These are phyloP conservation scores for Hormaphis cornu DNA, from an alignment of 1,140 invertebrate species.

Conservation along the genomic window DNA sequence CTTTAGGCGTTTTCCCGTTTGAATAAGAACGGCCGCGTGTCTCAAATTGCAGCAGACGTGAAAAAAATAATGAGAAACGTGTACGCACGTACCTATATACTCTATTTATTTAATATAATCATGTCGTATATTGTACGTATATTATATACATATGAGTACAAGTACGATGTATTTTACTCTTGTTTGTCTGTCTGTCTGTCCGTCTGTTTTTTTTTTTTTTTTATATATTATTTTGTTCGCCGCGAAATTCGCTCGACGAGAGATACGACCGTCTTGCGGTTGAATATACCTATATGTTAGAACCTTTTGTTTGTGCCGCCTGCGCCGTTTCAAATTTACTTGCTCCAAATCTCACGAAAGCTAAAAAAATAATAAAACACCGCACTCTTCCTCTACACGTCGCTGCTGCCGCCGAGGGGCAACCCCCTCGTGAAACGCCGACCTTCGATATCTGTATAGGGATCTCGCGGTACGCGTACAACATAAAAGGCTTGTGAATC, in stretches of 20 bases:
- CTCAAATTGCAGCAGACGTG: too few species aligned
- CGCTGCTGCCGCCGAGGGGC: not conserved
- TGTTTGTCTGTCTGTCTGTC: too few species aligned
- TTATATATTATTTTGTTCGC: not conserved
- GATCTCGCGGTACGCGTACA: too few species aligned
- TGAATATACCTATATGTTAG: too few species aligned
- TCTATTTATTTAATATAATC: too few species aligned
- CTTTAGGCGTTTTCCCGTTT: too few species aligned
- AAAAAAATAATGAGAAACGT: too few species aligned
- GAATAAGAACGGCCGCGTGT: too few species aligned
- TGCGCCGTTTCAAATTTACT: not conserved
- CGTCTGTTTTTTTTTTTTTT: not conserved
- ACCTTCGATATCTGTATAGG: constrained; percentile 10
- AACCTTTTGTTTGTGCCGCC: not conserved
- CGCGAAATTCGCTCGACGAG: not conserved
- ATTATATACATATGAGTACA: not conserved
- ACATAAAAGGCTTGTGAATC: constrained; percentile 7
- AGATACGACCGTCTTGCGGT: not conserved
- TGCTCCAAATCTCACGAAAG: not conserved
- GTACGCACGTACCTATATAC: too few species aligned
- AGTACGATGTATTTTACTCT: too few species aligned
- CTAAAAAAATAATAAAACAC: not conserved
- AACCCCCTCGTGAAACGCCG: not conserved
- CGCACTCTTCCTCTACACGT: not conserved
- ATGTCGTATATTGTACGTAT: not conserved